Conservation (phyloP, 2,113 vertebrate genomes). For the Pelusios castaneus region DNA sequence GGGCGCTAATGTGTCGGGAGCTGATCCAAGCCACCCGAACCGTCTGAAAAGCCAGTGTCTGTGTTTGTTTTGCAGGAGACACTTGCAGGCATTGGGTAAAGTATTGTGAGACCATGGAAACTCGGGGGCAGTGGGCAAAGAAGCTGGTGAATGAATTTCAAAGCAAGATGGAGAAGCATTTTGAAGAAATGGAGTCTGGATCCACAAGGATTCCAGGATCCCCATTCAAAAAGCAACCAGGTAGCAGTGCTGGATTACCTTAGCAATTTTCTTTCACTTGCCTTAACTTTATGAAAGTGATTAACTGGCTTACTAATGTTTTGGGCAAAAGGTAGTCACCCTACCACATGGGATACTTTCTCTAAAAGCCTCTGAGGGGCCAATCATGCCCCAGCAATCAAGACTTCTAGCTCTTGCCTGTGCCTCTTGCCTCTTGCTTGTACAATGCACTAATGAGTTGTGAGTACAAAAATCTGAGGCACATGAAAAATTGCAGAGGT, state of each 20-base stretch:
- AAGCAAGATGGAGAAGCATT: conserved; percentile 78
- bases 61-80: conserved; percentile 74
- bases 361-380: background rate
- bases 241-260: conserved; percentile 29
- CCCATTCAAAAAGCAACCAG: conserved; percentile 77
- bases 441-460: background rate
- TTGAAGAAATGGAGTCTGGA: conserved; percentile 59
- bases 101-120: conserved; percentile 92
- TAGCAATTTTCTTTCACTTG: background rate
- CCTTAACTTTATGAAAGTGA: background rate
- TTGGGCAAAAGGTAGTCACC: background rate
- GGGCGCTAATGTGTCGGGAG: background rate
- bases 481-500: background rate
- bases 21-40: background rate
- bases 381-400: background rate
- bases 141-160: conserved; percentile 90
- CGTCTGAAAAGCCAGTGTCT: background rate
- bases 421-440: too few relatives aligned
- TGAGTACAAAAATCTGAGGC: background rate
- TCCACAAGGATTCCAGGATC: conserved; percentile 64
- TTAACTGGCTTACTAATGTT: background rate
- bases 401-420: background rate
- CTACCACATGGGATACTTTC: background rate
- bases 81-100: conserved; percentile 93
- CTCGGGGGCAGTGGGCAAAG: conserved; percentile 89